Percentiles rank a stretch among this genome's conserved stretches.
Evolutionary conservation across 1,140 invertebrate genomes (phyloP).

Genomic region (Sarcophaga bullata): DNA sequence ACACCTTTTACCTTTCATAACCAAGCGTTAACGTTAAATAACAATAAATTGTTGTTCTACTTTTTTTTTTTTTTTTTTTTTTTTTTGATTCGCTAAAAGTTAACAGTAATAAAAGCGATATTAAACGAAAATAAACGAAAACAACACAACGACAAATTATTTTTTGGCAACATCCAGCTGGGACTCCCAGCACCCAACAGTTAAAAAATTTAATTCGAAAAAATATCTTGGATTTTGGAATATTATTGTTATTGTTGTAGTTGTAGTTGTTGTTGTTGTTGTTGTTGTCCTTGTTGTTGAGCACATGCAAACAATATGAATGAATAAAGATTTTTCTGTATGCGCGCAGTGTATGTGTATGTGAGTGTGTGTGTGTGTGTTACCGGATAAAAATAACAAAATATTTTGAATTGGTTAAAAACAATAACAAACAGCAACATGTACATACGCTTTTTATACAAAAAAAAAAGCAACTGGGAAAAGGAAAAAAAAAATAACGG

Average conservation of each 20-base stretch:
- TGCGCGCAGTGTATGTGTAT: no score
- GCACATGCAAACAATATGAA: no score
- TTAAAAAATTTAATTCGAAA: no score
- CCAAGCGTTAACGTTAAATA: no score
- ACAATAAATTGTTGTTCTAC: no score
- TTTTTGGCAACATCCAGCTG: not conserved
- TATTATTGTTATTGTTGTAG: no score
- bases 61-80: no score
- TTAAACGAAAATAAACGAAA: not conserved
- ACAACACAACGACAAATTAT: conserved; percentile 7
- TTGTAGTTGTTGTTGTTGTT: no score
- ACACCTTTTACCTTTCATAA: not conserved
- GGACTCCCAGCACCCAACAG: not conserved
- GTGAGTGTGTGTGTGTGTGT: no score
- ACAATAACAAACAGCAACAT: not conserved
- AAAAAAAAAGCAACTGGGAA: not conserved
- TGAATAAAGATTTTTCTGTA: not conserved
- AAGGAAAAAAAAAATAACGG: conserved; percentile 25
- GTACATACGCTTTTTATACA: no score
- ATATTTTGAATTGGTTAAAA: not conserved
- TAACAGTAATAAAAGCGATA: conserved; percentile 20
- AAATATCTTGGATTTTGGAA: no score
- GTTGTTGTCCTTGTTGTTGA: no score
- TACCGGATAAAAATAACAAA: not conserved
- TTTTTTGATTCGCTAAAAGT: not conserved